Conservation (phyloP, 2,113 vertebrate species). For the Sarotherodon lohbergeri region DNA sequence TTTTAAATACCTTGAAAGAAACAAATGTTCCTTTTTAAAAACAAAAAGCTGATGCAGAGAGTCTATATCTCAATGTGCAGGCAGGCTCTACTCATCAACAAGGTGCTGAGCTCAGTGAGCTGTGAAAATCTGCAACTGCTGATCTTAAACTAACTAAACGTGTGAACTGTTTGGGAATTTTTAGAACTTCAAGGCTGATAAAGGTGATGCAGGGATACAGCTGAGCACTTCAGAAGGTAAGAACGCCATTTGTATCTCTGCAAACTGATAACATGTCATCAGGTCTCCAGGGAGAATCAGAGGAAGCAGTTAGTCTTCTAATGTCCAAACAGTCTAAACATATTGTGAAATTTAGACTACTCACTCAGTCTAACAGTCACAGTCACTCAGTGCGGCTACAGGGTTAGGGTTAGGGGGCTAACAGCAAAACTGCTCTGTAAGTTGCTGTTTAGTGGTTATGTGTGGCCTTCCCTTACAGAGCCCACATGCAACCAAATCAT, state of each 20-base stretch:
- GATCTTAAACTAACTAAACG: not conserved
- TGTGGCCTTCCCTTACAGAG: not conserved
- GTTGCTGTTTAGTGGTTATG: not conserved
- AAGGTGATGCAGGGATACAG: not conserved
- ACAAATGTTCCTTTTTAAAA: not conserved
- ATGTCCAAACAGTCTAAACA: not conserved
- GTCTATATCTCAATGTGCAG: accelerated
- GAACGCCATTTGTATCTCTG: not conserved
- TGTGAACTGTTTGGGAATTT: not conserved
- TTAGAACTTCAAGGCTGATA: not conserved
- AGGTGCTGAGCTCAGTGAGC: not conserved
- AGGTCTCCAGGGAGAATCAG: not conserved
- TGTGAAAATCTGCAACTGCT: not conserved
- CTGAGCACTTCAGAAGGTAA: accelerated
- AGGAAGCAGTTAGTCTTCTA: not conserved
- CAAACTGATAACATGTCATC: not conserved
- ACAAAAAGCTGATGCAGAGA: not conserved
- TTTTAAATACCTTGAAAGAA: accelerated
- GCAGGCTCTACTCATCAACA: not conserved
- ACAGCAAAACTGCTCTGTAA: not conserved
- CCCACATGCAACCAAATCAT: not conserved
- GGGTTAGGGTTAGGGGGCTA: too few species aligned
- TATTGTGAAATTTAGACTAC: not conserved
- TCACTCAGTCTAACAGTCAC: not conserved
- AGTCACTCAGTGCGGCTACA: not conserved